Conservation (phyloP, 1,140 invertebrate genomes). For the Eupeodes corollae region DNA sequence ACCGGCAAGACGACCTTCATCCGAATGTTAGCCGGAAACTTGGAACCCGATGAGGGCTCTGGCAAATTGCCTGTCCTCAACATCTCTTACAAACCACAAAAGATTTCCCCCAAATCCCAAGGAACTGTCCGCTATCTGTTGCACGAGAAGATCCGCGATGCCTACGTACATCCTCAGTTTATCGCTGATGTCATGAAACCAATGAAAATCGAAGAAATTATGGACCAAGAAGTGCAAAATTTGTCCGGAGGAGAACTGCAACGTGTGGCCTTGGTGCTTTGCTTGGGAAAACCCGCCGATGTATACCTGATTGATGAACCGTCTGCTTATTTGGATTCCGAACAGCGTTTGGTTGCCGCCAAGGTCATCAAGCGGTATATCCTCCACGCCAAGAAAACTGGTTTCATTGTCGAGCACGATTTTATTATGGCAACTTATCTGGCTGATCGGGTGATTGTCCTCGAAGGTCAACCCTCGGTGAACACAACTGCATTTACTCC, state of each 20-base stretch:
- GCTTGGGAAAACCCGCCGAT: constrained; percentile 96
- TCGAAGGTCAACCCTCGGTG: constrained; percentile 88
- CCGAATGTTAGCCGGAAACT: constrained; percentile 91
- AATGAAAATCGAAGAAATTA: constrained; percentile 92
- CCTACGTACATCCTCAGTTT: constrained; percentile 94
- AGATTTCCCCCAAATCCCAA: constrained; percentile 96
- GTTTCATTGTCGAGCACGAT: constrained; percentile 99
- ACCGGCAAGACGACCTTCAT: constrained; percentile 99
- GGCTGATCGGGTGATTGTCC: constrained; percentile 96
- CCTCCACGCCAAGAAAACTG: constrained; percentile 97
- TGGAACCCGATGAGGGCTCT: constrained; percentile 75
- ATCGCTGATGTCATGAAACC: constrained; percentile 99
- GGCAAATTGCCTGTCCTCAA: constrained; percentile 81
- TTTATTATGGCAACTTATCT: constrained; percentile 99
- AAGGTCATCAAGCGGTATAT: constrained; percentile 99
- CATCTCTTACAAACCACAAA: constrained; percentile 99
- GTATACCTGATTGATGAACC: constrained; percentile 99
- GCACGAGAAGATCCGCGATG: constrained; percentile 93
- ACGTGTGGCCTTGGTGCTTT: constrained; percentile 88
- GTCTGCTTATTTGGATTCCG: constrained; percentile 97
- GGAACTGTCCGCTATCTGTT: constrained; percentile 83
- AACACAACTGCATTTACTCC: constrained; percentile 81
- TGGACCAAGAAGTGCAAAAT: constrained; percentile 98
- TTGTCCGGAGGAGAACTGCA: constrained; percentile 99
- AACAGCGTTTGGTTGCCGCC: constrained; percentile 98